Evolutionary conservation across 2,797 vertebrate genomes (phyloP), one percentile per base, ranked within the genome.

Genomic region (Gallinago solitaria): DNA sequence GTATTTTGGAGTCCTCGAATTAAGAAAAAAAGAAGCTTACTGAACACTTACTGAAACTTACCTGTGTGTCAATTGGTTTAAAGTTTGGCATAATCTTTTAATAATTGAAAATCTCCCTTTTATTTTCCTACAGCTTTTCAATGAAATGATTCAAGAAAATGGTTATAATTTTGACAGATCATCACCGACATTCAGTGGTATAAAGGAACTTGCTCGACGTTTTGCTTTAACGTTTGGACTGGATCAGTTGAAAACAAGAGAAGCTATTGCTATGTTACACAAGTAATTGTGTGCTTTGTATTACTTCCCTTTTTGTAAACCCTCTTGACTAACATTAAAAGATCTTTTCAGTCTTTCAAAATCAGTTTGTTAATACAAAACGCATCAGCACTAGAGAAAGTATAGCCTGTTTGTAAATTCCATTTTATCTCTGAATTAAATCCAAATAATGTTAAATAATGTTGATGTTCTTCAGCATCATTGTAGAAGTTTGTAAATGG

Each of bases 201-300:
- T 99, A 97, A 99, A 99, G 97, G 99, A 99, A 96, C 98, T 99
- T 96, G 99, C 99, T 93, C 99, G 99, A 60, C 99, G 99, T 74
- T 99, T 99, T 98, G 99, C 99, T 96, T 98, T 99, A 96, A 99
- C 99, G 11, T 99, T 99, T 73, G 99, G 99, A 93, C 98, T 99
- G 39, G 99, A 99, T 98, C 99, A 99, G 70, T 95, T 99, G 93
- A 99, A 99, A 98, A 99, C 99, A 93, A 98, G 99, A 98, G 99
- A 99, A 96, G 99, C 99, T 96, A 99, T 99, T 68, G 99, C 99
- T 78, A 99, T 99, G 99, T 98, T 99, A 94, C 99, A 99, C 98
- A 99, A 99, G 99, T 99, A 99, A 98, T 98, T 95, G 81, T 64
- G 92, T 90, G 71, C 94, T 94, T 96, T 96, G 76, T 95, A n/a